Evolutionary conservation across 2,797 vertebrate species (phyloP).

Genomic region (Hyperoplus immaculatus): DNA sequence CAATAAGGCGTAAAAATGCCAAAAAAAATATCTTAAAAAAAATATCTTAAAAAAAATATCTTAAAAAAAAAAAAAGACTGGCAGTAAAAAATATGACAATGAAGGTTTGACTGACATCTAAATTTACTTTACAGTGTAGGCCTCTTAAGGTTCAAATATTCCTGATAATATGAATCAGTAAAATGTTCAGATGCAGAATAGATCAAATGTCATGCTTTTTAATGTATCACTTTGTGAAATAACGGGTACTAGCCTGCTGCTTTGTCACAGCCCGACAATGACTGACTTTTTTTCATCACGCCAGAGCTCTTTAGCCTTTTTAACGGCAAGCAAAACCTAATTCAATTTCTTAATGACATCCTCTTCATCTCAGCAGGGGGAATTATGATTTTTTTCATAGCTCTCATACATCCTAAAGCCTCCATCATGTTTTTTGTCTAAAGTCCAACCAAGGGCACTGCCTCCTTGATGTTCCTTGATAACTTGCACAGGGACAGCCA

Average conservation of each 20-base stretch:
- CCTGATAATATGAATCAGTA: background rate
- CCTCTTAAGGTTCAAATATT: slow-evolving; percentile 1
- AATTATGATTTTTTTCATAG: slow-evolving; percentile 64
- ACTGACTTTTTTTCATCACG: slow-evolving; percentile 12
- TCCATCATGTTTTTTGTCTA: slow-evolving; percentile 61
- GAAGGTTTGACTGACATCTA: slow-evolving; percentile 10
- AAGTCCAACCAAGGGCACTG: slow-evolving; percentile 63
- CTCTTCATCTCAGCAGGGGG: slow-evolving; percentile 67
- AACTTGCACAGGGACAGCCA: slow-evolving; percentile 16
- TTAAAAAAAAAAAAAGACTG: slow-evolving; percentile 1
- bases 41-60: too few relatives aligned
- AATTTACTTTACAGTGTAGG: background rate
- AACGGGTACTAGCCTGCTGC: background rate
- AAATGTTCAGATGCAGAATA: background rate
- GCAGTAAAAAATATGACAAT: slow-evolving; percentile 6
- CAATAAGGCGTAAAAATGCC: too few relatives aligned
- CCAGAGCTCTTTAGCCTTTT: slow-evolving; percentile 35
- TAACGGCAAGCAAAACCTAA: slow-evolving; percentile 40
- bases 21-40: too few relatives aligned
- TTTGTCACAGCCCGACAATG: slow-evolving; percentile 39
- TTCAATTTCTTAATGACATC: slow-evolving; percentile 64
- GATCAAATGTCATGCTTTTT: background rate
- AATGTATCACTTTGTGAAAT: background rate
- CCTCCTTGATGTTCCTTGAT: slow-evolving; percentile 65
- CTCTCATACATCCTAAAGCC: slow-evolving; percentile 58